These are phyloP conservation scores for Macrobrachium nipponense DNA, from an alignment of 1,140 invertebrate genomes.

Conservation along the genomic window DNA sequence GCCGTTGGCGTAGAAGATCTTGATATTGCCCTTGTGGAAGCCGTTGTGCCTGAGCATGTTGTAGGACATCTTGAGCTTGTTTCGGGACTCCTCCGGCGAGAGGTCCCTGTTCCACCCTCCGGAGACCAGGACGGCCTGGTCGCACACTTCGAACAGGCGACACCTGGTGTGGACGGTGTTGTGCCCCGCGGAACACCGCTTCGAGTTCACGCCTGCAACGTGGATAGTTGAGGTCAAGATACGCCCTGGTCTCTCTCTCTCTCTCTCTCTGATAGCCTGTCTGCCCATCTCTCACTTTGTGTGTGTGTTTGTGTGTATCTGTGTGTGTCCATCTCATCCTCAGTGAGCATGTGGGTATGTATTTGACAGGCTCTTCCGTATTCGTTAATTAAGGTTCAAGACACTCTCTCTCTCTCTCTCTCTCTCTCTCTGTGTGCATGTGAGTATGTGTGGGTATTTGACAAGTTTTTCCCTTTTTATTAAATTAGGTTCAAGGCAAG, in stretches of 20 bases:
- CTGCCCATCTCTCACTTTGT: too few relatives aligned
- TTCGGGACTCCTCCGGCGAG: conserved; percentile 66
- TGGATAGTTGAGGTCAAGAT: neutral
- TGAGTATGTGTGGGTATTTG: too few relatives aligned
- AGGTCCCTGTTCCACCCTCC: conserved; percentile 73
- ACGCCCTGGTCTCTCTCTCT: neutral
- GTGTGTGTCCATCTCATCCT: too few relatives aligned
- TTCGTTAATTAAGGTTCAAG: too few relatives aligned
- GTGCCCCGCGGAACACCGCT: conserved; percentile 2
- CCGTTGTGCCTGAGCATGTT: conserved; percentile 70
- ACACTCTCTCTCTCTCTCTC: too few relatives aligned
- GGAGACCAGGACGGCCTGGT: conserved; percentile 72
- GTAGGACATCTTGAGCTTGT: conserved; percentile 69
- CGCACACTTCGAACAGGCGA: conserved; percentile 72
- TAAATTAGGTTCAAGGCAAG: too few relatives aligned
- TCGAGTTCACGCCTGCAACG: conserved; percentile 10
- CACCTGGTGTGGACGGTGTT: conserved; percentile 66
- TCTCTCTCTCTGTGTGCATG: too few relatives aligned
- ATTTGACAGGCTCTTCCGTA: too few relatives aligned
- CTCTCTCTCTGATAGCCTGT: too few relatives aligned
- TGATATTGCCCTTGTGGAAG: conserved; percentile 71
- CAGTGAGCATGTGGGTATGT: too few relatives aligned
- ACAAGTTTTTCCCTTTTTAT: too few relatives aligned
- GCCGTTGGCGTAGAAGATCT: conserved; percentile 74
- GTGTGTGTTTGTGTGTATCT: too few relatives aligned